Evolutionary conservation across 2,113 vertebrate species (phyloP).

Genomic region (Alaudala cheleensis): DNA sequence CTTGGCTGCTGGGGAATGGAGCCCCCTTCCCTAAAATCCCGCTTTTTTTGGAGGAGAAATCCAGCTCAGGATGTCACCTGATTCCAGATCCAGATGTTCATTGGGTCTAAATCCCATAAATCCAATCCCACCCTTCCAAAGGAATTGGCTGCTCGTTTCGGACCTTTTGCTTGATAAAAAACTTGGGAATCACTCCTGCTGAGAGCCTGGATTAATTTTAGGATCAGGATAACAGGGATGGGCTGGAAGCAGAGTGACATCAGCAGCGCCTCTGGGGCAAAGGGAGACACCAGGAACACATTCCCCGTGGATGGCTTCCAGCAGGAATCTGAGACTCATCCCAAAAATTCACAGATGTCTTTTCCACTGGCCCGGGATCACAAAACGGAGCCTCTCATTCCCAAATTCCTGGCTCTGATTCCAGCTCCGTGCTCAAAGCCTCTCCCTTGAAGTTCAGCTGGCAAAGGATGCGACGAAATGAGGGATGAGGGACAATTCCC

Average conservation of each 20-base stretch:
- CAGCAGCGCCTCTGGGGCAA: neutral
- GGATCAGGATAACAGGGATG: neutral
- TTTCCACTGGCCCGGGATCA: neutral
- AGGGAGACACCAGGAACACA: neutral
- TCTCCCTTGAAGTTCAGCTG: neutral
- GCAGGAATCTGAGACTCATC: neutral
- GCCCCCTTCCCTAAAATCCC: neutral
- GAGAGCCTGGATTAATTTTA: neutral
- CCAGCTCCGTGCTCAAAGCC: neutral
- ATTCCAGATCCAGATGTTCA: neutral
- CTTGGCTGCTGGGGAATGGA: neutral
- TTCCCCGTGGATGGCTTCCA: neutral
- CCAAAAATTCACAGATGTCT: neutral
- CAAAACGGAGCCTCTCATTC: neutral
- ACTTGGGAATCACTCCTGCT: neutral
- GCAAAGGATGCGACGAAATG: neutral
- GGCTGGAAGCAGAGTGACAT: neutral
- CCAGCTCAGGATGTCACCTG: neutral
- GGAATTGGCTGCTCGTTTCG: neutral
- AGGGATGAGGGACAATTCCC: neutral
- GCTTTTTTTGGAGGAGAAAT: neutral
- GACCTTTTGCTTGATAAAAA: rapidly evolving
- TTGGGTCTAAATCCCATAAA: neutral
- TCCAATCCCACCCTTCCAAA: neutral
- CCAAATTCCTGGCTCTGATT: neutral